Base-by-base conservation (phyloP, 1,140 invertebrate species). In the Panagrolaimus sp. region DNA sequence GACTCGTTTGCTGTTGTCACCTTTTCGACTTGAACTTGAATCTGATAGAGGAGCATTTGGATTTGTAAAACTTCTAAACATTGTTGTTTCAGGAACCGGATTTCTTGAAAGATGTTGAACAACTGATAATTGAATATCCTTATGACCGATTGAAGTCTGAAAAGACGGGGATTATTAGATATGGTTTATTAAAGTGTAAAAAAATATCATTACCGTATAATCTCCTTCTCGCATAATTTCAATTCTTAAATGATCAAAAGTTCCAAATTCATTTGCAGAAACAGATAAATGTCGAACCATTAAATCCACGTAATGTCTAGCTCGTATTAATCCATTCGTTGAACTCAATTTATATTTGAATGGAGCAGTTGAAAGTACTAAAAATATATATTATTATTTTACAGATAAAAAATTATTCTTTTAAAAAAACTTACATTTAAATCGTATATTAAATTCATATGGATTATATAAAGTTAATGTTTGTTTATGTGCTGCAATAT, bases 391-490 rank as follows among this genome's bases (percentile, higher is more conserved):
- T 38, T 38, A 24, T 5, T n/a, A 58, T 24, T 12, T 58, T 21
- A 12, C 5, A 58, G 15, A 26, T 52, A 26, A 21, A 21, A 6
- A 58, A n/a, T 47, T 15, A n/a, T n/a, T n/a, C 1, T 1, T 4
- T 47, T 47, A 8, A 21, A 7, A 58, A 21, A 58, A 58, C 52
- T 58, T 17, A 58, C 52, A 12, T 28, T 21, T 58, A 14, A 58
- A 58, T 21, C 52, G 52, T 6, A 58, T n/a, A 12, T 12, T 17
- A 58, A 58, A 58, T 12, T 58, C 21, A 58, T 58, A 58, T 12
- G 52, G 52, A 26, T 58, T 58, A 12, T 12, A 58, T 24, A 58
- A 26, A 4, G 52, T 58, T 17, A 58, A 12, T 26, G 28, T 58
- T 14, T 58, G 52, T 28, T 58, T 58, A 6, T 58, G 52, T 12